Conservation (phyloP, 1,140 invertebrate species). For the Drosophila pectinifera region DNA sequence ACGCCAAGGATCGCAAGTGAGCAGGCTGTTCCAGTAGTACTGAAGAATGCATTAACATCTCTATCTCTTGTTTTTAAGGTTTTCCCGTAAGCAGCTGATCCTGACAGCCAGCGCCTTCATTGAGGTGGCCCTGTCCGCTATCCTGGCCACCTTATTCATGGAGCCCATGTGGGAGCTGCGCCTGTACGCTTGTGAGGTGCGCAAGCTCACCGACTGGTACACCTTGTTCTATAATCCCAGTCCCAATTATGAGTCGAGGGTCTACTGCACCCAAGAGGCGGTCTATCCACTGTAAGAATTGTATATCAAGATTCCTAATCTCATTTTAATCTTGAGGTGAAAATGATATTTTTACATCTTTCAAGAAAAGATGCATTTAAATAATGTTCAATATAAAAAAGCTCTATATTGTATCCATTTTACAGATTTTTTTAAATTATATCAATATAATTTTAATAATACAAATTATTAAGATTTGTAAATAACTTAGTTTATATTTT, state of each 20-base stretch:
- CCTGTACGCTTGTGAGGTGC: conserved; percentile 91
- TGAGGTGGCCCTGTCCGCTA: conserved; percentile 90
- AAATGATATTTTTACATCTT: no score
- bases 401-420: no score
- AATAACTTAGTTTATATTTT: no score
- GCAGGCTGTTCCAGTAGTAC: conserved; percentile 13
- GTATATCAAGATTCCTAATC: not conserved
- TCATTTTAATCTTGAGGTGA: no score
- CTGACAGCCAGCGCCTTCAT: conserved; percentile 92
- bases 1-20: conserved; percentile 90
- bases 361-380: no score
- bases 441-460: no score
- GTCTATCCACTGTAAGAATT: conserved; percentile 96
- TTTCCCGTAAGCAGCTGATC: conserved; percentile 89
- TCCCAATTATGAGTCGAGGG: conserved; percentile 94
- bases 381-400: no score
- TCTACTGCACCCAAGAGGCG: conserved; percentile 98
- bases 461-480: no score
- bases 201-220: conserved; percentile 96
- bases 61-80: conserved; percentile 85
- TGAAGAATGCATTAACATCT: no score
- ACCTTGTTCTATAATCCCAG: conserved; percentile 97
- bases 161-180: conserved; percentile 91
- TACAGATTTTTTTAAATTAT: no score
- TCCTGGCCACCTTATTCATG: conserved; percentile 91